phyloP scores from a whole-genome alignment of 2,113 vertebrate genomes.

The Seriola rivoliana region DNA sequence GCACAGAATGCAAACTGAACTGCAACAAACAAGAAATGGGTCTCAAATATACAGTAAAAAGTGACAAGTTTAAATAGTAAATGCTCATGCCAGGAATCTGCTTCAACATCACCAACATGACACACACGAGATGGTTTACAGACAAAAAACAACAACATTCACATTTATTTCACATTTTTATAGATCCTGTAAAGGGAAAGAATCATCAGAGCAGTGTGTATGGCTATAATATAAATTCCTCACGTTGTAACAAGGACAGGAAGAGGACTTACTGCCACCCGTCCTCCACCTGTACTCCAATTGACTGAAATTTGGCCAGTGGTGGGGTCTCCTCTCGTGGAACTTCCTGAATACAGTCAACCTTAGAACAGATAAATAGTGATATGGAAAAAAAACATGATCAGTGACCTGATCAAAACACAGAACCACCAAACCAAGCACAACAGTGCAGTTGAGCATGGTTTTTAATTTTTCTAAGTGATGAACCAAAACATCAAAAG shows the following conservation, averaged over 20 bases:
- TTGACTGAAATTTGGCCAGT: slow-evolving; percentile 97
- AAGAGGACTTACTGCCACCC: slow-evolving; percentile 96
- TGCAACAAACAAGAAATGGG: background rate
- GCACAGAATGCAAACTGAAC: slow-evolving; percentile 18
- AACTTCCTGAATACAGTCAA: slow-evolving; percentile 98
- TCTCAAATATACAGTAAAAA: slow-evolving; percentile 7
- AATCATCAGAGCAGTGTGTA: slow-evolving; percentile 69
- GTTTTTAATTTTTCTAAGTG: slow-evolving; percentile 1
- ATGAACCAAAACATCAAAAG: background rate
- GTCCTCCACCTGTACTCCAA: slow-evolving; percentile 99
- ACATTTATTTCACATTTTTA: slow-evolving; percentile 45
- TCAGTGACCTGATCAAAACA: background rate
- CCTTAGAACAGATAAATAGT: slow-evolving; percentile 85
- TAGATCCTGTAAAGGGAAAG: slow-evolving; percentile 44
- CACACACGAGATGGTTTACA: slow-evolving; percentile 29
- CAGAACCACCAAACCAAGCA: too few relatives aligned
- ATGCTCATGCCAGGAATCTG: slow-evolving; percentile 22
- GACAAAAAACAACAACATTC: slow-evolving; percentile 12
- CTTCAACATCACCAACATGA: slow-evolving; percentile 26
- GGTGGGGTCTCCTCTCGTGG: slow-evolving; percentile 94
- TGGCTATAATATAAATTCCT: slow-evolving; percentile 78
- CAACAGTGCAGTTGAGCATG: background rate
- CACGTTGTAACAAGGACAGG: slow-evolving; percentile 78
- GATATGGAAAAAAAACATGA: background rate
- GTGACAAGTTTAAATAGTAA: slow-evolving; percentile 22